Percentiles rank a stretch among this genome's conserved stretches.
These are phyloP conservation scores for Drosophila nigrodunni DNA, from an alignment of 1,140 invertebrate genomes.

Conservation along the genomic window DNA sequence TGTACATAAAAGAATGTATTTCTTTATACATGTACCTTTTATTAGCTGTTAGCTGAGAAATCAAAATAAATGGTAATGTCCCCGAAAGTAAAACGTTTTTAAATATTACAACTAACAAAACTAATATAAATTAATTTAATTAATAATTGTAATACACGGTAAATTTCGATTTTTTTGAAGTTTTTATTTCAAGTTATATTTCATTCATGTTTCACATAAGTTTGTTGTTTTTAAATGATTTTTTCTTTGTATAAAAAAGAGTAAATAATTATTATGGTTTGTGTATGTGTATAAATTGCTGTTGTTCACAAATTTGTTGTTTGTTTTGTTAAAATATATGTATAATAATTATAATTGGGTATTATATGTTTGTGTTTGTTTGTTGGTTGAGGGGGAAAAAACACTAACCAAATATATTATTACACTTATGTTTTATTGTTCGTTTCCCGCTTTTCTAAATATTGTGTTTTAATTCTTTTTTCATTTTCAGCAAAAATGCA, in stretches of 20 bases:
- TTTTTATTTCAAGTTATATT: conserved; percentile 84
- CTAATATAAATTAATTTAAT: neutral
- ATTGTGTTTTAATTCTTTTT: conserved; percentile 31
- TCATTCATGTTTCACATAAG: conserved; percentile 84
- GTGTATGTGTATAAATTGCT: conserved; percentile 62
- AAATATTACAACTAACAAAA: neutral
- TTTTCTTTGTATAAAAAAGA: conserved; percentile 84
- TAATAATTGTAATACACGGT: neutral
- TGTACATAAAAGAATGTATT: conserved; percentile 47
- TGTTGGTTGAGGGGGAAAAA: conserved; percentile 48
- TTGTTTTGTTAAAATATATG: conserved; percentile 71
- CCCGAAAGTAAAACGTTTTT: neutral
- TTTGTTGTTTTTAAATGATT: conserved; percentile 62
- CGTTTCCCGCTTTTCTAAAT: conserved; percentile 7
- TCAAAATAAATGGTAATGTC: conserved; percentile 63
- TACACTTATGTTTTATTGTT: conserved; percentile 45
- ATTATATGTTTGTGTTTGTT: conserved; percentile 28
- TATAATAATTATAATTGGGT: conserved; percentile 53
- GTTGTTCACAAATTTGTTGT: conserved; percentile 63
- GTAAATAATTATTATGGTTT: conserved; percentile 81
- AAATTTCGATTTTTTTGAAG: conserved; percentile 67
- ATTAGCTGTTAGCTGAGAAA: conserved; percentile 53
- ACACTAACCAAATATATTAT: conserved; percentile 68
- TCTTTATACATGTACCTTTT: conserved; percentile 65
- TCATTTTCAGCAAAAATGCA: conserved; percentile 72